Conservation (phyloP, 2,888 invertebrate genomes). For the Orchesellides sinensis region DNA sequence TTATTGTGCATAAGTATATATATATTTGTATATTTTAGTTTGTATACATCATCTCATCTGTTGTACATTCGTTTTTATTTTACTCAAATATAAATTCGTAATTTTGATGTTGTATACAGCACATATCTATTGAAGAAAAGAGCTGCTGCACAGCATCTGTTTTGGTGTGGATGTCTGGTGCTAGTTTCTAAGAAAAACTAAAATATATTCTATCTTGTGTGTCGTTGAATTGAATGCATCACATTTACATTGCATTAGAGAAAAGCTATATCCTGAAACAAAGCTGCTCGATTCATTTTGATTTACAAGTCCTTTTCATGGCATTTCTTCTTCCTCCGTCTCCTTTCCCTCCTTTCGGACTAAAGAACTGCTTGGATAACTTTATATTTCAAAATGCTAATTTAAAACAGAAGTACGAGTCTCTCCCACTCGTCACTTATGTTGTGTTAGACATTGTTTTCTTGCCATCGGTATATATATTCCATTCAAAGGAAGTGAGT, state of each 20-base stretch:
- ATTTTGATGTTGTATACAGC: too few relatives aligned
- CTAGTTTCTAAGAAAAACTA: too few relatives aligned
- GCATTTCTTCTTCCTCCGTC: not conserved
- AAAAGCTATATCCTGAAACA: not conserved
- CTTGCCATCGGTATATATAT: slow-evolving; percentile 31
- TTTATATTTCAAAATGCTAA: slow-evolving; percentile 23
- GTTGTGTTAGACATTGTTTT: slow-evolving; percentile 24
- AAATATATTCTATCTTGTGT: too few relatives aligned
- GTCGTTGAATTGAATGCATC: slow-evolving; percentile 1
- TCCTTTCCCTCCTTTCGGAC: not conserved
- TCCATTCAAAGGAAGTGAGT: slow-evolving; percentile 16
- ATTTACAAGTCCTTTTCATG: slow-evolving; percentile 11
- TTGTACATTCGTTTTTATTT: too few relatives aligned
- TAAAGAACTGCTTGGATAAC: not conserved
- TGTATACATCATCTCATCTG: too few relatives aligned
- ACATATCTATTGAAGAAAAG: too few relatives aligned
- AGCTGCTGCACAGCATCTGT: too few relatives aligned
- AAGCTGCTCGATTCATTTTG: not conserved
- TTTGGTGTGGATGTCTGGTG: too few relatives aligned
- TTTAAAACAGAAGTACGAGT: slow-evolving; percentile 22
- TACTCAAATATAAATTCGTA: too few relatives aligned
- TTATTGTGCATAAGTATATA: too few relatives aligned
- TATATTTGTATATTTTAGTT: too few relatives aligned
- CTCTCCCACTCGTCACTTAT: too few relatives aligned
- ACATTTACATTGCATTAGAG: slow-evolving; percentile 22